Base-by-base conservation (phyloP, 2,888 invertebrate genomes). In the Aphodius sticticus region DNA sequence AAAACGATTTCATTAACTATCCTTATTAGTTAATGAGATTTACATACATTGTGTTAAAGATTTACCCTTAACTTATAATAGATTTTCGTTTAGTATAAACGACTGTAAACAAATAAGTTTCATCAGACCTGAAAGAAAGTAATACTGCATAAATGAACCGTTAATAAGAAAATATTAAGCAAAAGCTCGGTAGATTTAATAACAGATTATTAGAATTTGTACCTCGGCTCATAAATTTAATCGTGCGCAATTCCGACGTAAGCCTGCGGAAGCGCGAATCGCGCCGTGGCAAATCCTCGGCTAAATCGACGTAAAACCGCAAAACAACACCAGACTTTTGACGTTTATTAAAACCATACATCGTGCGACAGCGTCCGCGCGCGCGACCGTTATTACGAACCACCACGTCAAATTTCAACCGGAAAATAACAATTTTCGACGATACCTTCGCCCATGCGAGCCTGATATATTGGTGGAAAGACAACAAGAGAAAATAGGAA, bases 201-300 rank as follows among this genome's bases (percentile, higher is more conserved):
- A 53, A 53, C 53, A 53, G 53, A 53, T 53, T 53, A 53, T 53
- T 53, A 53, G 53, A 53, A 53, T 53, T 53, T 53, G 53, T 53
- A 53, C 53, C 53, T 53, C 4, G 3, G 53, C 53, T 53, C 53
- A 53, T 53, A 53, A 53, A 53, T 53, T 53, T 53, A 53, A 53
- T 53, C 53, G 6, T 53, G 7, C 53, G 53, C 53, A 53, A 53
- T 53, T 53, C 53, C 53, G 9, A 0, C 1, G 53, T 53, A 53
- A 53, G 53, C 53, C 53, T 5, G 53, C 53, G 53, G 53, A 53
- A 53, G 53, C 53, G 53, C 6, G 53, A 53, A 53, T 53, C 26
- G 12, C 6, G 9, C 53, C 53, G 53, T 53, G 4, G 4, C 53
- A 53, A 53, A 53, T 53, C 53, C 53, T 53, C 53, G 53, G 53